phyloP scores from a whole-genome alignment of 2,888 invertebrate species.

The Drosophila austrosaltans region DNA sequence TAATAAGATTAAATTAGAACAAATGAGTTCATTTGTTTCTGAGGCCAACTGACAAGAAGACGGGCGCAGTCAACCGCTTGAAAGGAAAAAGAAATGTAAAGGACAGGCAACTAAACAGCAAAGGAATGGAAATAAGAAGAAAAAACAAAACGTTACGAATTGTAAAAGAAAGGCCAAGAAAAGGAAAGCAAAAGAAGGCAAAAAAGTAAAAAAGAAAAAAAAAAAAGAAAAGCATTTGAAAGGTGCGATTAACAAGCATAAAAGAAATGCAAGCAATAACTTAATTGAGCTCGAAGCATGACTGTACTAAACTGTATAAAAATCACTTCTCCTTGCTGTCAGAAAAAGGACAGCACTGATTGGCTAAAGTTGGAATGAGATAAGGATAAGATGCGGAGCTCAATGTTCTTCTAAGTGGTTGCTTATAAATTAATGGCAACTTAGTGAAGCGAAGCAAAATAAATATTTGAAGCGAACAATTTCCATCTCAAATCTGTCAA shows the following conservation, averaged over 20 bases:
- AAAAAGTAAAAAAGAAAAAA: not conserved
- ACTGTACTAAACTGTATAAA: not conserved
- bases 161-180: not conserved
- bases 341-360: not conserved
- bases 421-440: slow-evolving; percentile 3
- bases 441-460: not conserved
- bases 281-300: slow-evolving; percentile 7
- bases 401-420: not conserved
- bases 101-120: slow-evolving; percentile 10
- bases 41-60: slow-evolving; percentile 35
- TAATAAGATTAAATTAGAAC: slow-evolving; percentile 73
- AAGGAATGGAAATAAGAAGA: not conserved
- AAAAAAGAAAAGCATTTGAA: not conserved
- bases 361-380: not conserved
- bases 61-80: slow-evolving; percentile 23
- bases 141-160: not conserved
- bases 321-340: not conserved
- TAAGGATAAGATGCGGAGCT: not conserved
- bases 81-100: slow-evolving; percentile 15
- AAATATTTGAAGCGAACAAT: not conserved
- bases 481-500: not conserved
- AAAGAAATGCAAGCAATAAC: slow-evolving; percentile 5
- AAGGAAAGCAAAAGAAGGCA: slow-evolving; percentile 5
- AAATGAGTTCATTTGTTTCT: slow-evolving; percentile 69
- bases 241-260: slow-evolving; percentile 10